A percentile compares a stretch with the other conserved stretches of the same genome.
Conservation (phyloP, 2,113 vertebrate species). For the Bettongia penicillata region DNA sequence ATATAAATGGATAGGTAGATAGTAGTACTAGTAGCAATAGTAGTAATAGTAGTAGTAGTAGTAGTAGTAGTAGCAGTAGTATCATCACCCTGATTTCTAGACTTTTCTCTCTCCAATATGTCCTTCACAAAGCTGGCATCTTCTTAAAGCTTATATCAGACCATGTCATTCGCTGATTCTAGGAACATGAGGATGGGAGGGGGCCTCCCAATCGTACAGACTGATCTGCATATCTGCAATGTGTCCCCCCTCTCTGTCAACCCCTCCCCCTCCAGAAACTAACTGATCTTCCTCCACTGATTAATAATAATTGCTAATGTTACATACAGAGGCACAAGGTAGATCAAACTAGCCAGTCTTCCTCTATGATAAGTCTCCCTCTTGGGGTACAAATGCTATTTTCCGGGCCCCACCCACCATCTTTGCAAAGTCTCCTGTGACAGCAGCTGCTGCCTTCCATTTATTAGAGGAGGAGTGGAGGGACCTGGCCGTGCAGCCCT, state of each 20-base stretch:
- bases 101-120: not conserved
- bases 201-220: not conserved
- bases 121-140: not conserved
- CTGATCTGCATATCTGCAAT: not conserved
- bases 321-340: too few relatives aligned
- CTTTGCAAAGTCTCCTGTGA: not conserved
- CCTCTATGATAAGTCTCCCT: not conserved
- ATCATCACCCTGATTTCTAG: not conserved
- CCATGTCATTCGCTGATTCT: not conserved
- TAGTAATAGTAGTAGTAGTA: too few relatives aligned
- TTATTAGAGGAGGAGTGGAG: conserved; percentile 43
- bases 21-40: not conserved
- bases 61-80: too few relatives aligned
- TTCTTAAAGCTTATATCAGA: not conserved
- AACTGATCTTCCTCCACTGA: not conserved
- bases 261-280: not conserved
- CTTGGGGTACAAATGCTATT: not conserved
- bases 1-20: not conserved
- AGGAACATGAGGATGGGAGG: too few relatives aligned
- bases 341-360: too few relatives aligned
- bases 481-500: conserved; percentile 46
- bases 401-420: not conserved
- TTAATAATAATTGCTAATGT: too few relatives aligned
- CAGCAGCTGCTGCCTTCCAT: not conserved
- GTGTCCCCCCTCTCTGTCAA: not conserved